Evolutionary conservation across 23 tunicate genomes (phyloP).

Genomic region (Halocynthia aurantium): DNA sequence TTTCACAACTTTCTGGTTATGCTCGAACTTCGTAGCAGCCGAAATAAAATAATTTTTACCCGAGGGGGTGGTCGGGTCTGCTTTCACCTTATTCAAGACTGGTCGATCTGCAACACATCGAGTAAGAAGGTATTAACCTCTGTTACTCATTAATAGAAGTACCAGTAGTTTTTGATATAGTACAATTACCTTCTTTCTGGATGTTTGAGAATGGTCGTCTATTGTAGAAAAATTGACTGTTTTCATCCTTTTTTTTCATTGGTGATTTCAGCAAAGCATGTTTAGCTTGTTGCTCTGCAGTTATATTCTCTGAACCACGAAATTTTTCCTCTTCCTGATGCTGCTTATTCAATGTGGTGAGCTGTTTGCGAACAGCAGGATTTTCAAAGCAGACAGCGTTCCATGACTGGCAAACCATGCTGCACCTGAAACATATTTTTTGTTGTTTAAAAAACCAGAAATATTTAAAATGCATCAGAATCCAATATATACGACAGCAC

Average conservation of each 20-base stretch:
- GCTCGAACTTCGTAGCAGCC: slow-evolving; percentile 6
- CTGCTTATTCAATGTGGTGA: slow-evolving; percentile 16
- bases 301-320: slow-evolving; percentile 20
- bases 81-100: too few species aligned
- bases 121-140: too few species aligned
- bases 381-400: not conserved
- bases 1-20: slow-evolving; percentile 3
- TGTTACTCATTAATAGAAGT: too few species aligned
- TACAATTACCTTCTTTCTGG: too few species aligned
- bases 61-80: slow-evolving; percentile 10
- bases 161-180: too few species aligned
- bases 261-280: slow-evolving; percentile 21
- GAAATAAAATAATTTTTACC: slow-evolving; percentile 17
- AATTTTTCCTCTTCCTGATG: slow-evolving; percentile 10
- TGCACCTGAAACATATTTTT: not conserved
- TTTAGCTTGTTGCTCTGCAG: not conserved
- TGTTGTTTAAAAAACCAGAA: too few species aligned
- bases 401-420: slow-evolving; percentile 20
- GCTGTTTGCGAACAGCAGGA: not conserved
- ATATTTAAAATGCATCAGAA: not conserved
- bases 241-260: not conserved
- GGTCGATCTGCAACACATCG: too few species aligned
- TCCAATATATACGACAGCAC: not conserved
- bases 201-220: too few species aligned
- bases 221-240: too few species aligned